Percentiles rank a stretch among this genome's conserved stretches.
phyloP scores from a whole-genome alignment of 2,888 invertebrate species.

The Leptarthrus brevirostris region DNA sequence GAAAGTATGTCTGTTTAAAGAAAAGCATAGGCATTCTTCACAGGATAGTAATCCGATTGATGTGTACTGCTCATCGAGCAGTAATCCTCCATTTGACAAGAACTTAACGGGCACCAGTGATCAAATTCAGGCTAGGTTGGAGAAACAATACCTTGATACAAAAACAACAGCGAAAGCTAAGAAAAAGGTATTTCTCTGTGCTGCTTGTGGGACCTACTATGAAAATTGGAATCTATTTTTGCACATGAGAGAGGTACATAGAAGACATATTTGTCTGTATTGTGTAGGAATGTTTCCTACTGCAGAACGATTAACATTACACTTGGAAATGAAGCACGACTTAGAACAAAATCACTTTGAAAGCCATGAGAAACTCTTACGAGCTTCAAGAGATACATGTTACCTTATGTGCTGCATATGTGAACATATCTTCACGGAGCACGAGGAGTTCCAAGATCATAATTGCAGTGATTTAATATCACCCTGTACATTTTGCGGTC shows the following conservation, averaged over 20 bases:
- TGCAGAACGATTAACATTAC: conserved; percentile 81
- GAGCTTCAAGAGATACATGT: conserved; percentile 72
- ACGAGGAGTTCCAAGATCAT: conserved; percentile 81
- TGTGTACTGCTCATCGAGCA: not conserved
- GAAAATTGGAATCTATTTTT: conserved; percentile 88
- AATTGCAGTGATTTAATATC: conserved; percentile 70
- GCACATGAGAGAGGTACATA: conserved; percentile 86
- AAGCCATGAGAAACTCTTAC: conserved; percentile 76
- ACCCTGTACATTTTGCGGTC: conserved; percentile 64
- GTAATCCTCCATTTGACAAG: conserved; percentile 10
- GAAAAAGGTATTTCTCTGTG: conserved; percentile 81
- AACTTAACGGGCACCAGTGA: not conserved
- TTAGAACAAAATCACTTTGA: conserved; percentile 77
- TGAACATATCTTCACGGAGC: conserved; percentile 80
- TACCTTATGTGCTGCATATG: conserved; percentile 85
- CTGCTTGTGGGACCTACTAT: conserved; percentile 85
- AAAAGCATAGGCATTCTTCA: conserved; percentile 10
- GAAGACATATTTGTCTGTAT: conserved; percentile 83
- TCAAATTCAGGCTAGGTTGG: conserved; percentile 10
- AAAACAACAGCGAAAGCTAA: conserved; percentile 51
- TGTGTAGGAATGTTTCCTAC: conserved; percentile 86
- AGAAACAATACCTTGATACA: conserved; percentile 17
- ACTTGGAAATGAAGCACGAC: conserved; percentile 82
- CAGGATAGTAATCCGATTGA: conserved; percentile 26
- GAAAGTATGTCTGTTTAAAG: conserved; percentile 69